Percentiles rank a stretch among this genome's conserved stretches.
Evolutionary conservation across 1,140 invertebrate genomes (phyloP).

Genomic region (Dendroctonus valens): DNA sequence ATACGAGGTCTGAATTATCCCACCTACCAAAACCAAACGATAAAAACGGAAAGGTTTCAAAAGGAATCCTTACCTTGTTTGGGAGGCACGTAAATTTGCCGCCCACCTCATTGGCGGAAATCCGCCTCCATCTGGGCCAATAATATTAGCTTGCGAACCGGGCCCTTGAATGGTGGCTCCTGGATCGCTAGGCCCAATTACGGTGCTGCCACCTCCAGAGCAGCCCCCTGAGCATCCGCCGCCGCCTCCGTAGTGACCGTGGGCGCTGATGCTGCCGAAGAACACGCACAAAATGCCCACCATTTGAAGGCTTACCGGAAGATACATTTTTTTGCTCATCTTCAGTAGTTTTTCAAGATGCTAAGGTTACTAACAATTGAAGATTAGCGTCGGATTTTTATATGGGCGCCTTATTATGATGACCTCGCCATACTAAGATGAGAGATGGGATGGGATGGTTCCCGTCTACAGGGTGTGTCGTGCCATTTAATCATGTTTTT

Average conservation of each 20-base stretch:
- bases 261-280: too few species aligned
- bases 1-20: slow-evolving; percentile 36
- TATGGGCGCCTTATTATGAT: slow-evolving; percentile 14
- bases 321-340: background rate
- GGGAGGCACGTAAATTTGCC: slow-evolving; percentile 38
- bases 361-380: slow-evolving; percentile 4
- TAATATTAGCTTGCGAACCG: slow-evolving; percentile 30
- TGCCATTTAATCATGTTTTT: too few species aligned
- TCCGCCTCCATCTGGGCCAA: slow-evolving; percentile 41
- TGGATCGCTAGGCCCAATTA: slow-evolving; percentile 40
- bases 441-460: slow-evolving; percentile 32
- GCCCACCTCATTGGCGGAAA: slow-evolving; percentile 36
- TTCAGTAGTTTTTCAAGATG: slow-evolving; percentile 1
- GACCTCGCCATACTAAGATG: slow-evolving; percentile 24
- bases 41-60: background rate
- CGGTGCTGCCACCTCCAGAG: slow-evolving; percentile 15
- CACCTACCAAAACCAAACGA: slow-evolving; percentile 16
- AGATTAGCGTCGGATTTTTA: slow-evolving; percentile 26
- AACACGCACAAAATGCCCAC: background rate
- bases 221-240: slow-evolving; percentile 10
- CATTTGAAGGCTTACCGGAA: too few species aligned
- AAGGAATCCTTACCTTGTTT: slow-evolving; percentile 30
- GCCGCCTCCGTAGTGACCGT: background rate
- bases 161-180: slow-evolving; percentile 40
- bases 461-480: slow-evolving; percentile 24